phyloP scores from a whole-genome alignment of 1,140 invertebrate species.

The Zaprionus gabonicus region DNA sequence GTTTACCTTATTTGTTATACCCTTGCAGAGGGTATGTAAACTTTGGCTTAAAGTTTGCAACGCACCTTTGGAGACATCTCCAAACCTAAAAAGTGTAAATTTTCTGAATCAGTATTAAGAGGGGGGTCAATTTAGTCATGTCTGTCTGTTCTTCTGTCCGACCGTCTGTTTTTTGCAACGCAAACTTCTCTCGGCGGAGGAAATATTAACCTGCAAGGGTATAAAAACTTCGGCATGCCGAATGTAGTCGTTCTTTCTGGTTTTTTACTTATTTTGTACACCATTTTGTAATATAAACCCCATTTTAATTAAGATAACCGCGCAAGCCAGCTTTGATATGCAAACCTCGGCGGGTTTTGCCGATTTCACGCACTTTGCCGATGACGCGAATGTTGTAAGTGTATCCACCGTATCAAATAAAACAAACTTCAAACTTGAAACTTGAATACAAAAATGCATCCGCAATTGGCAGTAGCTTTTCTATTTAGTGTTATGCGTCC shows the following conservation, averaged over 20 bases:
- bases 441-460: conserved; percentile 42
- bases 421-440: conserved; percentile 51
- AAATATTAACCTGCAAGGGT: too few species aligned
- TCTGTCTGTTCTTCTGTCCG: too few species aligned
- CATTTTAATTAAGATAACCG: conserved; percentile 85
- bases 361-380: conserved; percentile 87
- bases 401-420: conserved; percentile 31
- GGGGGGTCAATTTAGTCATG: too few species aligned
- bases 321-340: conserved; percentile 89
- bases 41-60: too few species aligned
- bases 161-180: too few species aligned
- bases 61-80: too few species aligned
- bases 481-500: conserved; percentile 55
- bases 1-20: not conserved
- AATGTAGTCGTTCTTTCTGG: too few species aligned
- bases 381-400: conserved; percentile 77
- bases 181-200: too few species aligned
- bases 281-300: conserved; percentile 58
- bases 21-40: too few species aligned
- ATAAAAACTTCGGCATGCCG: too few species aligned
- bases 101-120: too few species aligned
- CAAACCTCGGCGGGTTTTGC: conserved; percentile 87
- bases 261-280: conserved; percentile 29
- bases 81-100: too few species aligned
- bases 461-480: conserved; percentile 69